Base-by-base conservation (phyloP, 1,140 invertebrate species). In the Bathynomus jamesi region DNA sequence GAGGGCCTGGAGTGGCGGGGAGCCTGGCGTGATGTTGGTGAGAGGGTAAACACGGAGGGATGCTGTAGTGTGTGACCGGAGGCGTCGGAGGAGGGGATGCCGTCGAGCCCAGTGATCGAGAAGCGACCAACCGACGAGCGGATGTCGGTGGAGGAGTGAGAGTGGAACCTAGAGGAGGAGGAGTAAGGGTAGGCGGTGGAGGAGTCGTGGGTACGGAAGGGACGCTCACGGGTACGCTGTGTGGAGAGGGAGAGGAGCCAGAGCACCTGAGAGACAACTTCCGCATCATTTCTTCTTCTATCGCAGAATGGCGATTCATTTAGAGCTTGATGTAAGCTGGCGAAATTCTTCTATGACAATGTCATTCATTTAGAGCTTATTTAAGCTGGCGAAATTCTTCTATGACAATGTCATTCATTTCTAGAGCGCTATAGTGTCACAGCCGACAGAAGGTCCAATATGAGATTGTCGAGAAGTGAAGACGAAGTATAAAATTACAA, bases 21-120 rank as follows among this genome's bases (percentile, higher is more conserved):
- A 77, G 70, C 61, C 72, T 69, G 61, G 75, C 75, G 61, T 77
- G 75, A 66, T 77, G 75, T 60, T 77, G 75, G 67, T 77, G 75
- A 24, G 75, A 77, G 21, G 75, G 75, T 25, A 77, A 65, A 63
- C 75, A 77, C n/a, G 75, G 70, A 28, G 75, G 75, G 68, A 77
- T 77, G 68, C 67, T 77, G 66, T 74, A 77, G 65, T 71, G 72
- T 17, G 69, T 69, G 60, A 74, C 69, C 21, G 72, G 72, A 4
- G 75, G 75, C 21, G 72, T 77, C 61, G 73, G 31, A 11, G 75
- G 75, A 61, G 75, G 75, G 4, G 75, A 77, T 27, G 75, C 70
- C 0, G 75, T 69, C 8, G 75, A 77, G 24, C 75, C 75, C 72
- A 77, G 40, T 40, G 75, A 77, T n/a, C 75, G 69, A 4, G 75